Conservation (phyloP, 2,113 vertebrate genomes). For the Eolophus roseicapilla region DNA sequence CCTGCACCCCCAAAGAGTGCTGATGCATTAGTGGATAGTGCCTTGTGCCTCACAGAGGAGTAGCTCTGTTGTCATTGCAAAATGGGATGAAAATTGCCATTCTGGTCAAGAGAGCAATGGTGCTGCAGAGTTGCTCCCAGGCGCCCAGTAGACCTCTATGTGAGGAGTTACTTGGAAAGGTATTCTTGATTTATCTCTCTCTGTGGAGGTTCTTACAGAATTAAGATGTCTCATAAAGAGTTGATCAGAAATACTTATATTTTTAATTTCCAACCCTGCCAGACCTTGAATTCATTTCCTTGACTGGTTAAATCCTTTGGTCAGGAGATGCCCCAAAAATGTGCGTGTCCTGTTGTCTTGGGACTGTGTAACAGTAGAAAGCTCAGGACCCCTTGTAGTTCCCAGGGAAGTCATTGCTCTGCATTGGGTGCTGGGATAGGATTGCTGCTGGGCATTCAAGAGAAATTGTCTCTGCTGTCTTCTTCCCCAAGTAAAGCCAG, state of each 20-base stretch:
- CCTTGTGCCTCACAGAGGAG: neutral
- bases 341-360: neutral
- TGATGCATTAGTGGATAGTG: accelerated
- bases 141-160: accelerated
- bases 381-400: neutral
- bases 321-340: neutral
- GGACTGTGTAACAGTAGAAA: neutral
- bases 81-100: neutral
- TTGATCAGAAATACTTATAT: neutral
- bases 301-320: neutral
- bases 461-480: neutral
- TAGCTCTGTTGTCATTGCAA: neutral
- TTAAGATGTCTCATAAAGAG: neutral
- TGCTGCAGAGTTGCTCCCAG: neutral
- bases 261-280: neutral
- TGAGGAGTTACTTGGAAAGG: neutral
- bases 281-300: neutral
- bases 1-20: neutral
- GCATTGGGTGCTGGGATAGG: accelerated
- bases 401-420: neutral
- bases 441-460: neutral
- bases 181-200: neutral
- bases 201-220: neutral
- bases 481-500: neutral
- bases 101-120: neutral